These are phyloP conservation scores for Cerceris ruficornis DNA, from an alignment of 2,888 invertebrate genomes.

Conservation along the genomic window DNA sequence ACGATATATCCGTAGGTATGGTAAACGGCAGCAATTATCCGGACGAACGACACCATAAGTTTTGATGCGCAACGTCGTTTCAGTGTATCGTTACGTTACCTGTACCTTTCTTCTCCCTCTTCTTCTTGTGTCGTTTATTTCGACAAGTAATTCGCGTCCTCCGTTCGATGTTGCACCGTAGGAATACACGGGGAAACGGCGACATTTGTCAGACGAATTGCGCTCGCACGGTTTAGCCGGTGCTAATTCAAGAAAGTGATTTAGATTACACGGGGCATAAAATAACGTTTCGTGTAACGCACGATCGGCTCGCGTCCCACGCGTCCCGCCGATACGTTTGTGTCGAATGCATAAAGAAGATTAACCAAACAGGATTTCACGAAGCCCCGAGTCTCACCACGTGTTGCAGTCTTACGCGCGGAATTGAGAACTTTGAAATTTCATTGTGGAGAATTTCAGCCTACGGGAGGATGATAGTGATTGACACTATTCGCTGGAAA, in stretches of 20 bases:
- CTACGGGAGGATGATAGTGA: background rate
- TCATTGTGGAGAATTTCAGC: constrained; percentile 7
- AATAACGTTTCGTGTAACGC: constrained; percentile 26
- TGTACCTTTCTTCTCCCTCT: no score
- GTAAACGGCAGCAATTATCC: background rate
- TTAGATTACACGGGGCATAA: constrained; percentile 36
- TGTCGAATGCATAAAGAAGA: constrained; percentile 53
- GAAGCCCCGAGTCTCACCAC: constrained; percentile 57
- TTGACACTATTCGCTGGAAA: background rate
- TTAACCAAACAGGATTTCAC: constrained; percentile 73
- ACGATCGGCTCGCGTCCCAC: constrained; percentile 34
- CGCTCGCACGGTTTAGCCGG: background rate
- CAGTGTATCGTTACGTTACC: no score
- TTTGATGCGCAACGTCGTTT: no score
- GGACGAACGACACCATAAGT: background rate
- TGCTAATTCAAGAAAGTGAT: constrained; percentile 32
- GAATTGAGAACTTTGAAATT: constrained; percentile 21
- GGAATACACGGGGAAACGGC: background rate
- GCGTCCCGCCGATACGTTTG: constrained; percentile 24
- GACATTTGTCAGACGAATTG: constrained; percentile 23
- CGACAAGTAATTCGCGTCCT: background rate
- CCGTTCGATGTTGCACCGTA: background rate
- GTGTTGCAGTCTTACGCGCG: constrained; percentile 39
- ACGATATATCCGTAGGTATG: background rate
- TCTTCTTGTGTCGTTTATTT: background rate